Conservation (phyloP, 2,888 invertebrate species). For the Pilophorus perplexus region DNA sequence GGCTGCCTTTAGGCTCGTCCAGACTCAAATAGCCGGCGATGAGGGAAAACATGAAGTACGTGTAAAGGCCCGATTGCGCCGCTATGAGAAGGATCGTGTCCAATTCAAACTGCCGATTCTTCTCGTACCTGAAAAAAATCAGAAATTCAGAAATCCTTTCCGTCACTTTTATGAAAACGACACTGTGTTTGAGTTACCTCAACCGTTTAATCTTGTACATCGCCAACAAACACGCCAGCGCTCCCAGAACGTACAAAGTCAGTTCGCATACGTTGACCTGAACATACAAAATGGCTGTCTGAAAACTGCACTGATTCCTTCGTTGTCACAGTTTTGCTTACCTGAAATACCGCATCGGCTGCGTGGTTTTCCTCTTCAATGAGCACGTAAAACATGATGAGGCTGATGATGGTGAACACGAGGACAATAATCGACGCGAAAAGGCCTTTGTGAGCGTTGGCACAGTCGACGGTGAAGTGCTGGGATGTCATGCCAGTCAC, state of each 20-base stretch:
- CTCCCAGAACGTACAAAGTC: constrained; percentile 67
- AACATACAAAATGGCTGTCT: not conserved
- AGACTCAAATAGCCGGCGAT: constrained; percentile 71
- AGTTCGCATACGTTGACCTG: constrained; percentile 67
- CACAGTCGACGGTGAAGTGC: constrained; percentile 63
- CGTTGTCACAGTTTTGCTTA: no score
- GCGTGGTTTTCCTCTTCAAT: constrained; percentile 62
- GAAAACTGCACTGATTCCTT: not conserved
- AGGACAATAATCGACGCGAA: constrained; percentile 69
- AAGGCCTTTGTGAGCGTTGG: constrained; percentile 56
- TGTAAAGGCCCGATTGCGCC: constrained; percentile 84
- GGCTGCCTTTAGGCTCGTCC: constrained; percentile 57
- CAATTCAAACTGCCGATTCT: constrained; percentile 55
- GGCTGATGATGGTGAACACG: constrained; percentile 77
- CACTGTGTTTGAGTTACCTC: no score
- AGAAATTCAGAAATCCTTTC: not conserved
- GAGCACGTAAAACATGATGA: constrained; percentile 87
- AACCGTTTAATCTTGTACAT: constrained; percentile 68
- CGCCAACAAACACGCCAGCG: constrained; percentile 62
- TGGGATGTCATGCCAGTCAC: constrained; percentile 45
- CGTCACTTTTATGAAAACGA: no score
- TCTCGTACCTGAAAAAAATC: constrained; percentile 35
- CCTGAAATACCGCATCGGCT: constrained; percentile 67
- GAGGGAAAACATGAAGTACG: constrained; percentile 83
- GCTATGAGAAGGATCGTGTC: constrained; percentile 80